Evolutionary conservation across 2,113 vertebrate species (phyloP), one percentile per base, ranked within the genome.

Genomic region (Glaucidium brasilianum): DNA sequence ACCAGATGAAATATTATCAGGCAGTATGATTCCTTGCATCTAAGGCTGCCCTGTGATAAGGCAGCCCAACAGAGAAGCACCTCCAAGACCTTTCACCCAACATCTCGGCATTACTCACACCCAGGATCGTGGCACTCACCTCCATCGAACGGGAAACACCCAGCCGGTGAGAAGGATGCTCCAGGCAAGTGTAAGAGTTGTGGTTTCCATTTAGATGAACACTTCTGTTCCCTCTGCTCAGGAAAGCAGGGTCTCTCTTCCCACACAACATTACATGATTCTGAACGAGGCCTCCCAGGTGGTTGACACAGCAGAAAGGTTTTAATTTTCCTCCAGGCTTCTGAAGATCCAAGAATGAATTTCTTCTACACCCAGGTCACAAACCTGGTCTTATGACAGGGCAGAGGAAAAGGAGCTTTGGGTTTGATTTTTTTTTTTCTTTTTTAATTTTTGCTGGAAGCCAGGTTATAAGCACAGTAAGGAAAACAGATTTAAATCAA

Each of bases 1-100:
- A 30, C 0, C 30, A 34, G 64, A 17, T 11, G 10, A 30, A 59
- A 39, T 6, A 8, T 17, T 34, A 20, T 1, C 53, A 30, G 50
- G 49, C 53, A 58, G 55, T 10, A 15, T 2, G 18, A 83, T 30
- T 56, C 53, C 30, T 7, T 12, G 12, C 39, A 22, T 7, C 5
- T 11, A 0, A 0, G 2, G 13, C 52, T 68, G 43, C 35, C 9
- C 77, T 0, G 0, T 3, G n/a, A 20, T 1, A 37, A 50, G n/a
- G 20, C n/a, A 85, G 32, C 5, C 26, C 29, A 18, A 15, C 43
- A 27, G 49, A 64, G 29, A 10, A 53, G 14, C 59, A 66, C 4
- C 30, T 60, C 66, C 62, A 16, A 27, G 69, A 45, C 29, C 29
- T 32, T 41, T 14, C 75, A 56, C 1, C 60, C 84, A 5, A 14